These are phyloP conservation scores for Laticauda colubrina DNA, from an alignment of 2,113 vertebrate species.

Conservation along the genomic window DNA sequence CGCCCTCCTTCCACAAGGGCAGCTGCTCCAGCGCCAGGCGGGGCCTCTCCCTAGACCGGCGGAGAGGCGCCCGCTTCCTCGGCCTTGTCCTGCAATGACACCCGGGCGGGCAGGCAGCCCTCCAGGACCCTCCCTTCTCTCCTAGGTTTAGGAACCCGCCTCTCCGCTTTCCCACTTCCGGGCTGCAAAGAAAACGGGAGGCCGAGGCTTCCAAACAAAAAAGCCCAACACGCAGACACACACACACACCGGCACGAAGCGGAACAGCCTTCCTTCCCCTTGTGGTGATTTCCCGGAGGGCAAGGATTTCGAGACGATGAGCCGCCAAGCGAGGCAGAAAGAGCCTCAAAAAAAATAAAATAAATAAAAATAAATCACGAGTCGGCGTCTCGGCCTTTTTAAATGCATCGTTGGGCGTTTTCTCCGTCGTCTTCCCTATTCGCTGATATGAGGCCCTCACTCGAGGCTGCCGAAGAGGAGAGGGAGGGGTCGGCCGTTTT, in stretches of 20 bases:
- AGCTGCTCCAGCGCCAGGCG: neutral
- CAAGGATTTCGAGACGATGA: neutral
- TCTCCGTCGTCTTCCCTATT: neutral
- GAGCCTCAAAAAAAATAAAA: neutral
- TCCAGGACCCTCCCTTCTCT: neutral
- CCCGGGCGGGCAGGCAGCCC: too few relatives aligned
- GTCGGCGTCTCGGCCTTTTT: neutral
- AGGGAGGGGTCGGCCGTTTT: neutral
- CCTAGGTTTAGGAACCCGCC: neutral
- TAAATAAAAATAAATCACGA: neutral
- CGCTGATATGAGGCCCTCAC: neutral
- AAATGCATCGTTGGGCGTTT: neutral
- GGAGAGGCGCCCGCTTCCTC: neutral
- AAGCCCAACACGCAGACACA: neutral
- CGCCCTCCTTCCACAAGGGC: neutral
- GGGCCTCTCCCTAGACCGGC: neutral
- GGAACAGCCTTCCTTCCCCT: neutral
- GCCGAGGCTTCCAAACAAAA: accelerated
- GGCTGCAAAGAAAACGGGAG: neutral
- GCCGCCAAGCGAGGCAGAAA: neutral
- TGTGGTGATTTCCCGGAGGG: neutral
- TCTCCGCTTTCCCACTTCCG: neutral
- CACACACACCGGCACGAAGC: neutral
- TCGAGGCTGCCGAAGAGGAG: neutral
- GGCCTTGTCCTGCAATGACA: neutral